Percentiles rank a stretch among this genome's conserved stretches.
Conservation (phyloP, 92 coral and sea anemone genomes). For the Micromussa lordhowensis region DNA sequence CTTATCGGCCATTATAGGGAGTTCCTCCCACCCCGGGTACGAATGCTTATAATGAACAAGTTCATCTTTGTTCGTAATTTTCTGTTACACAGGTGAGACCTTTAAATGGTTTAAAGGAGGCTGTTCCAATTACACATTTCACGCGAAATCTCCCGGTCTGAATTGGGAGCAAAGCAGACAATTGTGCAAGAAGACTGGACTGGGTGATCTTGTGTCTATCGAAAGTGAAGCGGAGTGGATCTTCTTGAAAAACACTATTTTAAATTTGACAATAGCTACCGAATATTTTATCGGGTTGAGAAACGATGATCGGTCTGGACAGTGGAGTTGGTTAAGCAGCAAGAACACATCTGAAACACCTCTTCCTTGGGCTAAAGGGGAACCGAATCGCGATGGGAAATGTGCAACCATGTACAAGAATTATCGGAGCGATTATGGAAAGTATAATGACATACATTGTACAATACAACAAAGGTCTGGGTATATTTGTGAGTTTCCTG, state of each 20-base stretch:
- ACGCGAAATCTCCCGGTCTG: not conserved
- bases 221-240: slow-evolving; percentile 31
- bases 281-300: slow-evolving; percentile 51
- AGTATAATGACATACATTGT: not conserved
- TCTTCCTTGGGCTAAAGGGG: not conserved
- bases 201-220: slow-evolving; percentile 48
- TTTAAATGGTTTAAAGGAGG: not conserved
- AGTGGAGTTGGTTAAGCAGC: slow-evolving; percentile 35
- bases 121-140: slow-evolving; percentile 44
- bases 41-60: no score
- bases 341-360: not conserved
- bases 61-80: not conserved
- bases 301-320: not conserved
- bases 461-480: not conserved
- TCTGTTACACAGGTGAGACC: not conserved
- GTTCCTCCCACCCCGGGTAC: no score
- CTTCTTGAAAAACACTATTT: slow-evolving; percentile 17
- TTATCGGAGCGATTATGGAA: not conserved
- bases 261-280: not conserved
- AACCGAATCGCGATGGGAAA: slow-evolving; percentile 43
- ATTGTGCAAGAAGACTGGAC: not conserved
- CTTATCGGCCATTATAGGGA: no score
- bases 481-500: slow-evolving; percentile 16
- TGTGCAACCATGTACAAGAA: slow-evolving; percentile 3
- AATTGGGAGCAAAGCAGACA: slow-evolving; percentile 4